phyloP scores from a whole-genome alignment of 1,140 invertebrate genomes.

The Battus philenor region DNA sequence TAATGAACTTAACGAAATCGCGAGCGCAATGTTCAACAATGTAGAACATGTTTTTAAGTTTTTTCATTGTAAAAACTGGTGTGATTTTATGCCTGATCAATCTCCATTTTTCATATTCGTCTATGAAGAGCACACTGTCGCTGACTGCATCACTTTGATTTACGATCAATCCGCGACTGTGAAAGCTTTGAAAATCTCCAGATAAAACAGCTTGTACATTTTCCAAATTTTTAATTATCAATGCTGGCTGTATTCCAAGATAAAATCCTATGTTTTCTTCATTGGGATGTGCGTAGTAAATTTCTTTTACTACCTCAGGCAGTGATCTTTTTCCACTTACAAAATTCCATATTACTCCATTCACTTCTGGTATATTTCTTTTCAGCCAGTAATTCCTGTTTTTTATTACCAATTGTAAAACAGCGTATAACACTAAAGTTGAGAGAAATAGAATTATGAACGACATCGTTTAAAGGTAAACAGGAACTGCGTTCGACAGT shows the following conservation, averaged over 20 bases:
- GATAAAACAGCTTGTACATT: constrained; percentile 73
- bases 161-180: constrained; percentile 37
- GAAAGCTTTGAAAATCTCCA: constrained; percentile 70
- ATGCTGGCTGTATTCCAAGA: constrained; percentile 20
- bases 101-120: constrained; percentile 58
- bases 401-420: constrained; percentile 12
- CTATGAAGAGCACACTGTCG: constrained; percentile 51
- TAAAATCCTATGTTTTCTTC: constrained; percentile 28
- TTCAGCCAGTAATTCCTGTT: constrained; percentile 37
- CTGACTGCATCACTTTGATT: constrained; percentile 51
- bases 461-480: too few relatives aligned
- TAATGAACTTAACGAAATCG: constrained; percentile 31
- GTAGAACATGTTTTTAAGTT: constrained; percentile 68
- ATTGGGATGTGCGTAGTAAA: constrained; percentile 28
- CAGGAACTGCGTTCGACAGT: too few relatives aligned
- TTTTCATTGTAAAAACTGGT: constrained; percentile 51
- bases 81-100: constrained; percentile 47
- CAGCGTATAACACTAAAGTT: constrained; percentile 13
- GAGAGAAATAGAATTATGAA: constrained; percentile 12
- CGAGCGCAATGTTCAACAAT: constrained; percentile 40
- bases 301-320: constrained; percentile 27
- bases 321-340: constrained; percentile 24
- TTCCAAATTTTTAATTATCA: constrained; percentile 57
- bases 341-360: constrained; percentile 28
- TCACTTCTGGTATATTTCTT: constrained; percentile 26